phyloP scores from a whole-genome alignment of 2,888 invertebrate genomes.

The Pyralis farinalis region DNA sequence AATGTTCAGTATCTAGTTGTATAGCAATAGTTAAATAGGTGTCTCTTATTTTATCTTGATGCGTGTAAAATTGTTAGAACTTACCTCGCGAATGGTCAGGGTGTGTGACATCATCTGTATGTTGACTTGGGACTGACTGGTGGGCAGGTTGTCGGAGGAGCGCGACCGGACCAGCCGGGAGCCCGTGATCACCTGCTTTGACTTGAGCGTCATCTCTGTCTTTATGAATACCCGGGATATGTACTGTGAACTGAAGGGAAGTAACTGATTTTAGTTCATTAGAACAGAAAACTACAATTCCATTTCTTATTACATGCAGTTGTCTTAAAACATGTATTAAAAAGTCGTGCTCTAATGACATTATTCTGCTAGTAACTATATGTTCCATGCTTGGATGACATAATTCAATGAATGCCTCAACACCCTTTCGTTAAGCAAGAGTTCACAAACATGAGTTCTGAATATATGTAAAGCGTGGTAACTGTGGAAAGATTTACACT shows the following conservation, averaged over 20 bases:
- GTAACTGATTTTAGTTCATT: not conserved
- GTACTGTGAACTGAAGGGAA: conserved; percentile 88
- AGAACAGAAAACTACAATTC: too few relatives aligned
- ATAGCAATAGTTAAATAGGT: conserved; percentile 2
- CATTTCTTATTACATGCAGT: too few relatives aligned
- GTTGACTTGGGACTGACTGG: conserved; percentile 95
- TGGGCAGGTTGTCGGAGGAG: conserved; percentile 94
- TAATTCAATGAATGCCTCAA: too few relatives aligned
- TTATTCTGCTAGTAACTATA: too few relatives aligned
- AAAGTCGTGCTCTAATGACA: too few relatives aligned
- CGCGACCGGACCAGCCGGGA: conserved; percentile 90
- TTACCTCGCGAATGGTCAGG: conserved; percentile 95
- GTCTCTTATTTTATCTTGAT: not conserved
- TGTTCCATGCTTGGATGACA: too few relatives aligned
- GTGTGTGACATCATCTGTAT: conserved; percentile 98
- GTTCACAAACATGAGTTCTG: too few relatives aligned
- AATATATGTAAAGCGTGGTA: too few relatives aligned
- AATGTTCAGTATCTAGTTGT: not conserved
- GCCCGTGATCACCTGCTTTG: conserved; percentile 89
- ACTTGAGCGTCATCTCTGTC: conserved; percentile 96
- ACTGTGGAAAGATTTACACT: too few relatives aligned
- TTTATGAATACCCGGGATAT: conserved; percentile 95
- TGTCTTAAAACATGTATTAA: too few relatives aligned
- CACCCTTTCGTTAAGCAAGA: too few relatives aligned
- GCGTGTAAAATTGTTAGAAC: conserved; percentile 20